Conservation (phyloP, 2,888 invertebrate species). For the Petrolisthes cinctipes region DNA sequence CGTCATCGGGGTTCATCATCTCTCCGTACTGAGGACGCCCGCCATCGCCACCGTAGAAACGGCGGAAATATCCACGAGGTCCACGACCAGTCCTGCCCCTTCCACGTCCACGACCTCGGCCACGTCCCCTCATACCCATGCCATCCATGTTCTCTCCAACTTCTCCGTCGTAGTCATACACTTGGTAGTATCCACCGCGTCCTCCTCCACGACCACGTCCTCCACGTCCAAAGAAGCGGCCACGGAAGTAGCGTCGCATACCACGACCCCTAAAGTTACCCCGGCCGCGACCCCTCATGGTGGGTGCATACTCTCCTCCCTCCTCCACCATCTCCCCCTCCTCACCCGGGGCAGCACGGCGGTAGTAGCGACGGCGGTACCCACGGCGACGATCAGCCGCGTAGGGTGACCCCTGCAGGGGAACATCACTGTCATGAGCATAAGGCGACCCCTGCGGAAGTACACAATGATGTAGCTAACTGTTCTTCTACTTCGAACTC, state of each 20-base stretch:
- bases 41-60: constrained; percentile 72
- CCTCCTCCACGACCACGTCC: constrained; percentile 63
- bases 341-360: constrained; percentile 67
- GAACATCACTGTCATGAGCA: constrained; percentile 53
- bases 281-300: constrained; percentile 64
- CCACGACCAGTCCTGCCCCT: constrained; percentile 71
- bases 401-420: constrained; percentile 91
- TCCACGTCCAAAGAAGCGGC: constrained; percentile 58
- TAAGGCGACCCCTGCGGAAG: constrained; percentile 70
- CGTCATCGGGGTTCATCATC: constrained; percentile 55
- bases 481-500: neutral
- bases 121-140: constrained; percentile 59
- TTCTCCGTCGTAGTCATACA: constrained; percentile 47
- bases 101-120: constrained; percentile 66
- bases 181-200: constrained; percentile 55
- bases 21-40: constrained; percentile 55
- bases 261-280: constrained; percentile 64
- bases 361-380: constrained; percentile 66
- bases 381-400: constrained; percentile 86
- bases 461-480: neutral
- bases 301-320: constrained; percentile 55
- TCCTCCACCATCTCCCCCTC: constrained; percentile 55
- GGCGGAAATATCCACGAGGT: constrained; percentile 74
- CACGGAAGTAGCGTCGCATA: constrained; percentile 57
- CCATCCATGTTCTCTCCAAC: constrained; percentile 43